Percentiles rank a stretch among this genome's conserved stretches.
Conservation (phyloP, 2,888 invertebrate genomes). For the Apoda limacodes region DNA sequence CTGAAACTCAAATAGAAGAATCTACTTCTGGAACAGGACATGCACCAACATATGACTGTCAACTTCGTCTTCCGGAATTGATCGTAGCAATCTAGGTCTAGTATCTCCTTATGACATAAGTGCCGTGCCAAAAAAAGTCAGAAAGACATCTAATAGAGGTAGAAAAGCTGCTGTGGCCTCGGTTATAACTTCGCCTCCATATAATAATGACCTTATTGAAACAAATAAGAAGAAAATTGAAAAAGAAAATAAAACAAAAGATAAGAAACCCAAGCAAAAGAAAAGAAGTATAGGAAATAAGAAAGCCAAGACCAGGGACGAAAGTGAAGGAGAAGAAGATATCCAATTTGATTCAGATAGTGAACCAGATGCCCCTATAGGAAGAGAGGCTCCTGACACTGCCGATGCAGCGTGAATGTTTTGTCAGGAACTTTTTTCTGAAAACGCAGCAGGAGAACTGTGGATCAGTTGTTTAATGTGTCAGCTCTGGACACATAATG, state of each 20-base stretch:
- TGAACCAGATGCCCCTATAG: conserved; percentile 10
- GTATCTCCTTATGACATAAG: conserved; percentile 14
- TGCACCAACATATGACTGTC: conserved; percentile 7
- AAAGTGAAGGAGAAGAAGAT: conserved; percentile 5
- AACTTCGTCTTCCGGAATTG: conserved; percentile 10
- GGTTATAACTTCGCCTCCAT: conserved; percentile 10
- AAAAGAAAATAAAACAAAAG: conserved; percentile 11
- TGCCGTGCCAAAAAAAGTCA: conserved; percentile 13
- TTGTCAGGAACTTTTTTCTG: conserved; percentile 6
- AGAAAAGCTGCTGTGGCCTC: conserved; percentile 11
- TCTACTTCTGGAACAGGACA: conserved; percentile 8
- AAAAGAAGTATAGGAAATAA: conserved; percentile 4
- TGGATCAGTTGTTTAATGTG: conserved; percentile 5
- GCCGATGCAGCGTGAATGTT: conserved; percentile 8
- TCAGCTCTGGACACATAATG: no score
- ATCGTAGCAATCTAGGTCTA: conserved; percentile 11
- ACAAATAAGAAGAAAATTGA: conserved; percentile 9
- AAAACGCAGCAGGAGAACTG: conserved; percentile 7
- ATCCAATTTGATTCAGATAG: conserved; percentile 11
- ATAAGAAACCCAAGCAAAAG: conserved; percentile 5
- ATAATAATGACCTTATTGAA: conserved; percentile 10
- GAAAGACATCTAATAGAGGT: conserved; percentile 7
- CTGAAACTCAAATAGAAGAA: conserved; percentile 3
- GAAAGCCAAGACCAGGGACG: conserved; percentile 3
- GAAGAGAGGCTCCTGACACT: conserved; percentile 8